phyloP scores from a whole-genome alignment of 2,113 vertebrate genomes.

The Desmodus rotundus region DNA sequence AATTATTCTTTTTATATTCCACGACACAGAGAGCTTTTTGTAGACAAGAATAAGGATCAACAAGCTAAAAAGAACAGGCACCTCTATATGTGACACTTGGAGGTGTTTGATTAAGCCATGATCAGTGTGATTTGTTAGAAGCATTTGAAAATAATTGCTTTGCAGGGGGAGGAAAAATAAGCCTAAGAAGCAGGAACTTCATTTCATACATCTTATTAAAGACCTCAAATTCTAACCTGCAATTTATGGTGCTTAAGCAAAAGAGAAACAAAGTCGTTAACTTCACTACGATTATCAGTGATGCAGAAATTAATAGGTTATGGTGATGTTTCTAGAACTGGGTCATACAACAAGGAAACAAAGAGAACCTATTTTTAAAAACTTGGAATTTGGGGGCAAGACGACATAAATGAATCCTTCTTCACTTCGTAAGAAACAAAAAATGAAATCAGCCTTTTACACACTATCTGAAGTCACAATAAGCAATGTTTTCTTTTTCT shows the following conservation, averaged over 20 bases:
- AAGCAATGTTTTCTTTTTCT: not conserved
- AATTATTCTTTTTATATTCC: slow-evolving; percentile 1
- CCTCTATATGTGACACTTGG: not conserved
- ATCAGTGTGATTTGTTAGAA: not conserved
- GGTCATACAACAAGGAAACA: not conserved
- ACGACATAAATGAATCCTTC: not conserved
- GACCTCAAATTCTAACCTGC: not conserved
- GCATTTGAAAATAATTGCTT: not conserved
- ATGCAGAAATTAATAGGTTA: not conserved
- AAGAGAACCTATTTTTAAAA: not conserved
- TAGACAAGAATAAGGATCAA: not conserved
- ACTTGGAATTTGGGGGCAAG: not conserved
- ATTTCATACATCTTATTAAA: not conserved
- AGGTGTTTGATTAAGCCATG: not conserved
- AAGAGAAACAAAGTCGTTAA: not conserved
- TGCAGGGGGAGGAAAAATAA: too few species aligned
- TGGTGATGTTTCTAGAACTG: not conserved
- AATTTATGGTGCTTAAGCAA: not conserved
- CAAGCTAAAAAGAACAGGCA: not conserved
- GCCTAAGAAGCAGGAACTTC: not conserved
- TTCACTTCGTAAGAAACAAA: not conserved
- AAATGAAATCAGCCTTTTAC: not conserved
- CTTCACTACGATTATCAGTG: not conserved
- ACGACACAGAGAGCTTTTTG: not conserved
- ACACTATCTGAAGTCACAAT: not conserved